Percentiles rank a stretch among this genome's conserved stretches.
These are phyloP conservation scores for Polyommatus iphigenia DNA, from an alignment of 2,888 invertebrate genomes.

Conservation along the genomic window DNA sequence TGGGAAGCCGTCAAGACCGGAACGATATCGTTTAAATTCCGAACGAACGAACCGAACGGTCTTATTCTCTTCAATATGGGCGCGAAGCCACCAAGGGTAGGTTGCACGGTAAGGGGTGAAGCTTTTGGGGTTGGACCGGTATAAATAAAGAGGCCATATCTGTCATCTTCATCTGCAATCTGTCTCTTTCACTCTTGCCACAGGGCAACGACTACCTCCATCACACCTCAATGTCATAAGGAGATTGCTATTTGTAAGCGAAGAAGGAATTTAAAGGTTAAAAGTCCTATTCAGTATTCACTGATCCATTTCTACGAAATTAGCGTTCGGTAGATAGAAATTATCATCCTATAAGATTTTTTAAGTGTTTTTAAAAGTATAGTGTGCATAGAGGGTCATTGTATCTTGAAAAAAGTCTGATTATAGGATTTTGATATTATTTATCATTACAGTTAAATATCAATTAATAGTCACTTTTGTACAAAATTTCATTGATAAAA, in stretches of 20 bases:
- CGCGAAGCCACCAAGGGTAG: constrained; percentile 86
- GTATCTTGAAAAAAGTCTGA: no score
- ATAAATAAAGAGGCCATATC: constrained; percentile 53
- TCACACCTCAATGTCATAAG: constrained; percentile 32
- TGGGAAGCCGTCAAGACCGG: constrained; percentile 96
- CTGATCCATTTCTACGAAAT: neutral
- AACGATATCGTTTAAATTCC: constrained; percentile 95
- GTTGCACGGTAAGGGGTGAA: constrained; percentile 82
- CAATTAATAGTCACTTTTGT: no score
- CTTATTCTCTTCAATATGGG: constrained; percentile 95
- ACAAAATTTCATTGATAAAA: no score
- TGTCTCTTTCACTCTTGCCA: constrained; percentile 30
- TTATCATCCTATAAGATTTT: neutral
- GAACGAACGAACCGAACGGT: constrained; percentile 97
- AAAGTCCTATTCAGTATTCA: neutral
- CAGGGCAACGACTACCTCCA: constrained; percentile 26
- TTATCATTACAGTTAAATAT: no score
- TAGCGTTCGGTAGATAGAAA: neutral
- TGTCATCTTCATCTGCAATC: constrained; percentile 45
- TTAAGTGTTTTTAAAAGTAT: neutral
- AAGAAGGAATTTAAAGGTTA: neutral
- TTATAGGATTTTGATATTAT: no score
- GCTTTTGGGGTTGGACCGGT: constrained; percentile 73
- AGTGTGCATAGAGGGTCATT: neutral
- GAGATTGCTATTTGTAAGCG: constrained; percentile 36